These are phyloP conservation scores for Cynodonichthys magdalenae DNA, from an alignment of 2,797 vertebrate genomes.

Conservation along the genomic window DNA sequence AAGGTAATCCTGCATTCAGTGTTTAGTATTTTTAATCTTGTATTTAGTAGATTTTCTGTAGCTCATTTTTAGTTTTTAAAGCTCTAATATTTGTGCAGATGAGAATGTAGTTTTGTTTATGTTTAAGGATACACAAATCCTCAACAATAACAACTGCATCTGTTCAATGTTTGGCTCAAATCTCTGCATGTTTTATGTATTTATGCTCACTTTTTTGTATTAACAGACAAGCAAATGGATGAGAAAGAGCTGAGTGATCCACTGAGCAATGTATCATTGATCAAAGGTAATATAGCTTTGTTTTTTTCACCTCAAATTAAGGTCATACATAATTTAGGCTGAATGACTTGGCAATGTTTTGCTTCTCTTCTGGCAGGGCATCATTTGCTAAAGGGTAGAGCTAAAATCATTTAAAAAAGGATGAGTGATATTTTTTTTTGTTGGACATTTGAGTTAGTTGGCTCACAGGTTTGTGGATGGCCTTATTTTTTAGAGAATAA, in stretches of 20 bases:
- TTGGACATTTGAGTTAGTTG: constrained; percentile 27
- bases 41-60: constrained; percentile 13
- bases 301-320: constrained; percentile 10
- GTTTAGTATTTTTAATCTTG: constrained; percentile 20
- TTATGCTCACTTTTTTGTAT: constrained; percentile 16
- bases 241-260: constrained; percentile 76
- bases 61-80: constrained; percentile 7
- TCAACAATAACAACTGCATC: background rate
- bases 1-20: constrained; percentile 79
- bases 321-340: constrained; percentile 3
- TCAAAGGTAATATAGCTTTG: constrained; percentile 76
- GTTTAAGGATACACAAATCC: constrained; percentile 12
- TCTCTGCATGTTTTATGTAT: background rate
- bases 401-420: constrained; percentile 18
- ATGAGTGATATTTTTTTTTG: constrained; percentile 56
- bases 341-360: constrained; percentile 49
- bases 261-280: constrained; percentile 74
- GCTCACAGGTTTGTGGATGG: constrained; percentile 47
- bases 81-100: constrained; percentile 27
- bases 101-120: constrained; percentile 45
- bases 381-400: constrained; percentile 9
- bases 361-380: constrained; percentile 23
- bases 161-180: constrained; percentile 20
- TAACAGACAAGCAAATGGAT: constrained; percentile 78
- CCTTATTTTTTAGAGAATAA: constrained; percentile 51